These are phyloP conservation scores for Antechinus stuartii DNA, from an alignment of 2,113 vertebrate genomes.

Conservation along the genomic window DNA sequence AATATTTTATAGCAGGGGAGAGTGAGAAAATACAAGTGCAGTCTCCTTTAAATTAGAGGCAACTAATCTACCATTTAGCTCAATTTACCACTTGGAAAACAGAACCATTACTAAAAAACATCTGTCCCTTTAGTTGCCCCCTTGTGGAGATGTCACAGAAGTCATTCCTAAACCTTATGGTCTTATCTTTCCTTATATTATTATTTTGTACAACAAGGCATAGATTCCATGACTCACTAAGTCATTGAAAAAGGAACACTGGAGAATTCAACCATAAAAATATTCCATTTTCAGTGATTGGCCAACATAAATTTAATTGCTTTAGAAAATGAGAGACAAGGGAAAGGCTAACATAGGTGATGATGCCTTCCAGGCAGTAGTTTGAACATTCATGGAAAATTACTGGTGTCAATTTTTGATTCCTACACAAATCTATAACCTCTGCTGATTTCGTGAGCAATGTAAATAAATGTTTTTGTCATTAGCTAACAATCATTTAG, in stretches of 20 bases:
- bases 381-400: slow-evolving; percentile 53
- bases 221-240: slow-evolving; percentile 40
- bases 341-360: background rate
- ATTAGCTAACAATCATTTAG: background rate
- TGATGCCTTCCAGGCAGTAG: slow-evolving; percentile 18
- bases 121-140: slow-evolving; percentile 33
- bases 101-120: slow-evolving; percentile 20
- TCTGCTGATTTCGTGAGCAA: background rate
- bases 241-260: slow-evolving; percentile 32
- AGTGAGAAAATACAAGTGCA: background rate
- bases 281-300: slow-evolving; percentile 17
- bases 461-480: slow-evolving; percentile 31
- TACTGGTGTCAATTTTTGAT: background rate
- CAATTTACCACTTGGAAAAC: slow-evolving; percentile 33
- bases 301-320: slow-evolving; percentile 17
- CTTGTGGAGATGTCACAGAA: slow-evolving; percentile 24
- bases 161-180: background rate
- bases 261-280: background rate
- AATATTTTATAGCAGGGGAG: slow-evolving; percentile 1
- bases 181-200: background rate
- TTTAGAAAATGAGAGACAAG: slow-evolving; percentile 41
- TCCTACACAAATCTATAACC: background rate
- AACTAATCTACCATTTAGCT: slow-evolving; percentile 34
- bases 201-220: slow-evolving; percentile 42
- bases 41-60: background rate